Conservation (phyloP, 2,888 invertebrate species). For the Mesoligia furuncula region DNA sequence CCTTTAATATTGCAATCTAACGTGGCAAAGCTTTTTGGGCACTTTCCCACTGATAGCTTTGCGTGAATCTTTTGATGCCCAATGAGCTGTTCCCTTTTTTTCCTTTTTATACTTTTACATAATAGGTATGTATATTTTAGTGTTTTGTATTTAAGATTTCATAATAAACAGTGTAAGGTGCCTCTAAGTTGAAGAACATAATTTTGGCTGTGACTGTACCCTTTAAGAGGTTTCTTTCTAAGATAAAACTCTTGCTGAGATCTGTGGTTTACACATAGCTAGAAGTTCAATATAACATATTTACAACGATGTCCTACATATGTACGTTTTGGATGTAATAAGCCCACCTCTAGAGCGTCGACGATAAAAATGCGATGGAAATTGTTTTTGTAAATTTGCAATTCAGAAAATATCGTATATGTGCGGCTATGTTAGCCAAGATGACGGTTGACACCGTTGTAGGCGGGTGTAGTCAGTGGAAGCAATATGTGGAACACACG, state of each 20-base stretch:
- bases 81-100: not conserved
- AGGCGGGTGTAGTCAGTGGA: slow-evolving; percentile 29
- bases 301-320: slow-evolving; percentile 36
- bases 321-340: slow-evolving; percentile 35
- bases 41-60: not conserved
- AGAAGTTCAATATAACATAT: slow-evolving; percentile 32
- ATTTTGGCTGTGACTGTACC: not conserved
- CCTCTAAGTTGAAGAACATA: not conserved
- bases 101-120: too few relatives aligned
- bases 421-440: slow-evolving; percentile 47
- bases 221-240: slow-evolving; percentile 10
- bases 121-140: not conserved
- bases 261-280: not conserved
- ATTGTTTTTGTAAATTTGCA: slow-evolving; percentile 64
- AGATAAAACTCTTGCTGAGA: slow-evolving; percentile 13
- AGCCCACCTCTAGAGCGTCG: slow-evolving; percentile 20
- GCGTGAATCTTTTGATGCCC: not conserved
- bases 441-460: slow-evolving; percentile 57
- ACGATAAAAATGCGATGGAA: slow-evolving; percentile 59
- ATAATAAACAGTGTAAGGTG: not conserved
- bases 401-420: slow-evolving; percentile 60
- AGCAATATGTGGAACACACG: slow-evolving; percentile 45
- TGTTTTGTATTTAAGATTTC: not conserved
- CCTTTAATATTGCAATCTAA: not conserved
- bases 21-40: not conserved